Evolutionary conservation across 2,888 invertebrate genomes (phyloP), one percentile per base, ranked within the genome.

Genomic region (Crepidodera aurea): DNA sequence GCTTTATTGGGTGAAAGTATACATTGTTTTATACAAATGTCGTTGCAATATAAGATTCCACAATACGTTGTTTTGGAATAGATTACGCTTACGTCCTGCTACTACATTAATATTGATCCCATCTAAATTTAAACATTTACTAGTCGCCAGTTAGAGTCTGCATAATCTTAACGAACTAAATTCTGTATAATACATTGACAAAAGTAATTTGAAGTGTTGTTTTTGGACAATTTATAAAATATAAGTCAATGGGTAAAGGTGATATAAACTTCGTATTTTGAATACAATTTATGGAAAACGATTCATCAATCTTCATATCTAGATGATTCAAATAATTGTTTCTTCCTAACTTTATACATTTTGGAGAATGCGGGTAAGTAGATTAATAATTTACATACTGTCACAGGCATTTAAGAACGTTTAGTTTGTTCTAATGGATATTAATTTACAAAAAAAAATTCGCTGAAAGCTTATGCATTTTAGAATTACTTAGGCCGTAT

Each of bases 21-120:
- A 71, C 64, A 66, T 70, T 4, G 66, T 67, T 70, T 42, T 71
- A 74, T 75, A 75, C 73, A 75, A 75, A 75, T 75, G 72, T 75
- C 75, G 75, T 75, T 75, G 75, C 73, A 68, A 51, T 71, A 68
- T 69, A 70, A 65, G 64, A 62, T 69, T 65, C 51, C 51, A 65
- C 58, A 64, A 51, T 68, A 70, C 65, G 67, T 69, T 68, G 66
- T 58, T 65, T 65, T 65, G 62, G 64, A 44, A 32, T 44, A 15
- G 44, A 59, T 64, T 64, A 67, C 64, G 66, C 64, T 67, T 48
- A 25, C 51, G 64, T 66, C 66, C 59, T 67, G 54, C 27, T 59
- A 55, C 65, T 68, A 69, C 53, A 66, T 64, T 69, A 71, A 71
- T 69, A 71, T 75, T 75, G 75, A 71, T 75, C 75, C 75, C 75